These are phyloP conservation scores for Phthorimaea operculella DNA, from an alignment of 1,140 invertebrate species.

Conservation along the genomic window DNA sequence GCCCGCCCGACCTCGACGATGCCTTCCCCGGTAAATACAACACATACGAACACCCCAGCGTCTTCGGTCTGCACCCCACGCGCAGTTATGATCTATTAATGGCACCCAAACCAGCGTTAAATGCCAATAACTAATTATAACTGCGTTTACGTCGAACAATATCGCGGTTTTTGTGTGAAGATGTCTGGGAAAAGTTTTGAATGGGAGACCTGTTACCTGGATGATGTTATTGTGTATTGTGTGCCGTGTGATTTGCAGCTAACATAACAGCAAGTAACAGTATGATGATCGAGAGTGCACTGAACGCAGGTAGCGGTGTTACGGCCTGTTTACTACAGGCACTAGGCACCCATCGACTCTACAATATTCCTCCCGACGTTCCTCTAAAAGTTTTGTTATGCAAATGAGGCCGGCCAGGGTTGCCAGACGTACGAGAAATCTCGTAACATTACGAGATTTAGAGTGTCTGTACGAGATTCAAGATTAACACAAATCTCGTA, in stretches of 20 bases:
- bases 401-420: background rate
- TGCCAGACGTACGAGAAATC: too few relatives aligned
- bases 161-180: constrained; percentile 10
- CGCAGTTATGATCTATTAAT: constrained; percentile 30
- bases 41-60: background rate
- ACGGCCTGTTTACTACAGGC: background rate
- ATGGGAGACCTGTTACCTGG: background rate
- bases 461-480: too few relatives aligned
- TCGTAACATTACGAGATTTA: too few relatives aligned
- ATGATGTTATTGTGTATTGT: constrained; percentile 1
- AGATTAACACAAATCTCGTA: too few relatives aligned
- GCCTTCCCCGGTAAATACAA: constrained; percentile 77
- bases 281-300: background rate
- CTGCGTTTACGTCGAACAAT: constrained; percentile 16
- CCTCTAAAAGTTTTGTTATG: background rate
- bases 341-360: background rate
- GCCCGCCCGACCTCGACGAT: constrained; percentile 79
- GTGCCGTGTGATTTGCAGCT: background rate
- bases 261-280: background rate
- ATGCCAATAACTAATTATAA: constrained; percentile 36
- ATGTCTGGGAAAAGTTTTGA: constrained; percentile 6
- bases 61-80: background rate
- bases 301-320: background rate
- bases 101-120: constrained; percentile 18
- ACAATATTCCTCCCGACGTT: background rate